Base-by-base conservation (phyloP, 1,140 invertebrate genomes). In the Homarus americanus region DNA sequence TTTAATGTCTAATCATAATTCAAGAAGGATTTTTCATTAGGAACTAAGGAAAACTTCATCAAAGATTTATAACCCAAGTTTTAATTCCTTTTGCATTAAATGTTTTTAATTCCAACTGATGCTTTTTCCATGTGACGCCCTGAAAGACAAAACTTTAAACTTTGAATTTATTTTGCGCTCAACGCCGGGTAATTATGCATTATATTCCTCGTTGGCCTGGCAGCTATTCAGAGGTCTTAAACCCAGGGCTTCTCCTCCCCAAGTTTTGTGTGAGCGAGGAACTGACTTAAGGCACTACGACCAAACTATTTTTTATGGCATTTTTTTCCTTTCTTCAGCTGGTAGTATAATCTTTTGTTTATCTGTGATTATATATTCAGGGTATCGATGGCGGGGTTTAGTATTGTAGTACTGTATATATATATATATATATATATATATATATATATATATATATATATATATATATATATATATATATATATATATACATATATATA, bases 21-120 rank as follows among this genome's bases (percentile, higher is more conserved):
- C 87, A 90, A 90, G 87, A 90, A 76, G 87, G 87, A 90, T 90
- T 90, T 90, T 90, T 90, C 87, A 90, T 90, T 90, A 90, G 87
- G 87, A 90, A 90, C 87, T 83, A 82, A 89, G 87, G 76, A 72
- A 90, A 90, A 90, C 82, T 79, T 90, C 82, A 79, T 82, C 82
- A 79, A 90, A 90, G 87, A 90, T 90, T 90, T 90, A 90, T 90
- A 90, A 90, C 87, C 87, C 87, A 90, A 90, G 87, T 90, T 90
- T 90, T 90, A 90, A 90, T 90, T 90, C 87, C 87, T 90, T 90
- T 83, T 90, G 87, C 87, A 90, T 90, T 90, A 90, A 90, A 90
- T 90, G 87, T 90, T 90, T 90, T 90, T 90, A 90, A 90, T 90
- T 90, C 87, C 87, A 73, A 90, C 87, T 90, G 87, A 90, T 90